Percentiles rank a stretch among this genome's conserved stretches.
Conservation (phyloP, 2,113 vertebrate genomes). For the Chloebia gouldiae region DNA sequence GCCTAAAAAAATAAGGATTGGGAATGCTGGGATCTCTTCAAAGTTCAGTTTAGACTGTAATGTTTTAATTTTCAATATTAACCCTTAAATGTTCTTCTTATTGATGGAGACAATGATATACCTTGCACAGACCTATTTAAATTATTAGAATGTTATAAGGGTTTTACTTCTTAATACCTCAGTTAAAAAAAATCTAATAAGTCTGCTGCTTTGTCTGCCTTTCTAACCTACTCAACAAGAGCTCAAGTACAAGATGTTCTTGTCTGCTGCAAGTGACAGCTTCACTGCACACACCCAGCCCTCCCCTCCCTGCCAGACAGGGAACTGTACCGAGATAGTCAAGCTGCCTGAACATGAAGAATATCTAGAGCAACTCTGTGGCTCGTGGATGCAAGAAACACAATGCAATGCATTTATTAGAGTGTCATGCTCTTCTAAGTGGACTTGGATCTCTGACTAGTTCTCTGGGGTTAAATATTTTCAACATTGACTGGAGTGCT, state of each 20-base stretch:
- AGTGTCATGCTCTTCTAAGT: background rate
- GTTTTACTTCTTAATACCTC: background rate
- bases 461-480: background rate
- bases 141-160: background rate
- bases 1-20: background rate
- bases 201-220: constrained; percentile 22
- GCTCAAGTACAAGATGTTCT: constrained; percentile 61
- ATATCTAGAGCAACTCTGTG: background rate
- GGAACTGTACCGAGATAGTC: background rate
- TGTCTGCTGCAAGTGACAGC: constrained; percentile 35
- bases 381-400: background rate
- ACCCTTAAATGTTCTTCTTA: background rate
- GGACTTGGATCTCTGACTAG: background rate
- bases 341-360: background rate
- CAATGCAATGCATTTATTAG: background rate
- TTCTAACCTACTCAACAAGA: constrained; percentile 46
- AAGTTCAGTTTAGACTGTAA: background rate
- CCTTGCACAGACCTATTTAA: background rate
- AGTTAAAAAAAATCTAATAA: constrained; percentile 6
- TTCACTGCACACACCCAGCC: background rate
- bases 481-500: background rate
- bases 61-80: background rate
- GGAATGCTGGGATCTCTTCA: background rate
- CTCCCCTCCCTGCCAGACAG: background rate
- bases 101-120: background rate